Evolutionary conservation across 2,113 vertebrate species (phyloP).

Genomic region (Narcine bancroftii): DNA sequence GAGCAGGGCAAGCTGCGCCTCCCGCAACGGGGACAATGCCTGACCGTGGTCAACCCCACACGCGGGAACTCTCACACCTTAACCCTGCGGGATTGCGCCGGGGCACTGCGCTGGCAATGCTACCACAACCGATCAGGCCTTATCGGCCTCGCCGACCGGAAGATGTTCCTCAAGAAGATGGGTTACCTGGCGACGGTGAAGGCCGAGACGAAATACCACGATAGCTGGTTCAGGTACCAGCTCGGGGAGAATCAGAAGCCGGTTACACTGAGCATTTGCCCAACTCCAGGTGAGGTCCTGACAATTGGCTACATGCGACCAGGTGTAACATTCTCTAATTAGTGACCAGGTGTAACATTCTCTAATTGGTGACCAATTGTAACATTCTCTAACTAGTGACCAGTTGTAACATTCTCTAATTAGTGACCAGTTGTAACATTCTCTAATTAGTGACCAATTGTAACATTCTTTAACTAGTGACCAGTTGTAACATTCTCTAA

Average conservation of each 20-base stretch:
- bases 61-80: conserved; percentile 51
- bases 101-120: conserved; percentile 71
- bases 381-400: too few species aligned
- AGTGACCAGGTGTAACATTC: not conserved
- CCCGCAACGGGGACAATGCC: conserved; percentile 55
- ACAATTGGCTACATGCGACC: not conserved
- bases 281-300: conserved; percentile 60
- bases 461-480: too few species aligned
- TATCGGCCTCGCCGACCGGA: conserved; percentile 60
- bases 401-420: not conserved
- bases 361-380: too few species aligned
- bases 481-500: not conserved
- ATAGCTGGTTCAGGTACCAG: conserved; percentile 68
- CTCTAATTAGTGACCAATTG: not conserved
- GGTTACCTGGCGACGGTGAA: conserved; percentile 58
- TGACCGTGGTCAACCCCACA: conserved; percentile 52
- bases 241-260: conserved; percentile 50
- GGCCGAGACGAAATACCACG: conserved; percentile 57
- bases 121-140: conserved; percentile 50
- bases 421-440: not conserved
- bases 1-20: conserved; percentile 60
- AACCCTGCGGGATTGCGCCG: conserved; percentile 49
- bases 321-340: not conserved
- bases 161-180: conserved; percentile 69
- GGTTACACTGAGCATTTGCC: conserved; percentile 58